phyloP scores from a whole-genome alignment of 2,113 vertebrate species.

The Chrysemys picta region DNA sequence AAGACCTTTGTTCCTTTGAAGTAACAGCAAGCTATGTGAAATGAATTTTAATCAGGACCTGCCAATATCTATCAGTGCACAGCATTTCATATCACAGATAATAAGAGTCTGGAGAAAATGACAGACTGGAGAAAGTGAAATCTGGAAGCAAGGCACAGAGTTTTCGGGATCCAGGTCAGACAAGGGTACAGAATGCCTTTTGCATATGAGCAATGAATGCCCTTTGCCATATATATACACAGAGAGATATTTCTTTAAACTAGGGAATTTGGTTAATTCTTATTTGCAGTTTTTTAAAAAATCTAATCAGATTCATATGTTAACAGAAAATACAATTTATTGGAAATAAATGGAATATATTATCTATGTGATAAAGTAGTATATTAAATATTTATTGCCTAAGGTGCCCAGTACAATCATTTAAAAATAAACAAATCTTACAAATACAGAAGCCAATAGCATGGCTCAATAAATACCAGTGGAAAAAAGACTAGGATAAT shows the following conservation, averaged over 20 bases:
- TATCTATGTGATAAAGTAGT: not conserved
- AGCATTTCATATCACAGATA: conserved; percentile 62
- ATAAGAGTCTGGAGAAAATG: conserved; percentile 64
- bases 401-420: not conserved
- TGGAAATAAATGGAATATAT: not conserved
- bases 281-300: not conserved
- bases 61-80: conserved; percentile 71
- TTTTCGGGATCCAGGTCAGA: conserved; percentile 33
- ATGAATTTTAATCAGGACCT: conserved; percentile 79
- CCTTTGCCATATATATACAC: not conserved
- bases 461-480: not conserved
- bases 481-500: not conserved
- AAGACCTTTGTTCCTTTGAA: conserved; percentile 77
- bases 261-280: not conserved
- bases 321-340: not conserved
- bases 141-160: not conserved
- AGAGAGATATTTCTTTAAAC: not conserved
- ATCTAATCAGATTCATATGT: not conserved
- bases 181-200: conserved; percentile 3
- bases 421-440: not conserved
- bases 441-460: not conserved
- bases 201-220: not conserved
- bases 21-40: conserved; percentile 66
- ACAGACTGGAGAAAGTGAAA: conserved; percentile 35
- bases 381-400: not conserved